Conservation (phyloP, 2,113 vertebrate species). For the Ovis canadensis region DNA sequence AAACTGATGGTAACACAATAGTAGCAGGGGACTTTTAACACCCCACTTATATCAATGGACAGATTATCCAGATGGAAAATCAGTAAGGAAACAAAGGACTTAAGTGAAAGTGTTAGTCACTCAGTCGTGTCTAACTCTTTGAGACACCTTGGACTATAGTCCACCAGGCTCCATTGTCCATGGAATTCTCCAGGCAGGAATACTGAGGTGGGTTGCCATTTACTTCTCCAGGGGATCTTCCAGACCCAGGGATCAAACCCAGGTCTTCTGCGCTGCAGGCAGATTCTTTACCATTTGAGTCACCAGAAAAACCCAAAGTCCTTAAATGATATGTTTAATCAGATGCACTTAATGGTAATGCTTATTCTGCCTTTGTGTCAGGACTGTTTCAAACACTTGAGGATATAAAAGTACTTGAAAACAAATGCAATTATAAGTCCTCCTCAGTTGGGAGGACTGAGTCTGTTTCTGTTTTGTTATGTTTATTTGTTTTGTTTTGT, state of each 20-base stretch:
- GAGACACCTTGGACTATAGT: background rate
- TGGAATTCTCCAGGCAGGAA: background rate
- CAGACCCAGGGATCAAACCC: background rate
- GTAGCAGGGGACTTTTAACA: background rate
- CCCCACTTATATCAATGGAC: background rate
- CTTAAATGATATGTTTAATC: background rate
- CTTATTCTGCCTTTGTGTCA: background rate
- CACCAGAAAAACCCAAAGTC: background rate
- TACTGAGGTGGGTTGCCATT: background rate
- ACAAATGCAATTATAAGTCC: background rate
- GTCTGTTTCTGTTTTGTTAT: background rate
- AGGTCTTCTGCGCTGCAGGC: background rate
- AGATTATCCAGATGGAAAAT: background rate
- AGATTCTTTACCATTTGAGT: background rate
- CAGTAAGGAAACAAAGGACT: background rate
- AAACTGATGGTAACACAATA: background rate
- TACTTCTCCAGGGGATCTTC: background rate
- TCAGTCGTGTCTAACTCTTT: background rate
- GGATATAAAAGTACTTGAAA: background rate
- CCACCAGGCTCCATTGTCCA: background rate
- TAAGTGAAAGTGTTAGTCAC: background rate
- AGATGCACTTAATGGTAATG: background rate
- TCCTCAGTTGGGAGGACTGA: background rate
- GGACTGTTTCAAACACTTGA: background rate
- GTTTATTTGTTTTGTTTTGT: background rate